phyloP scores from a whole-genome alignment of 2,113 vertebrate genomes.

The Siniperca knerii region DNA sequence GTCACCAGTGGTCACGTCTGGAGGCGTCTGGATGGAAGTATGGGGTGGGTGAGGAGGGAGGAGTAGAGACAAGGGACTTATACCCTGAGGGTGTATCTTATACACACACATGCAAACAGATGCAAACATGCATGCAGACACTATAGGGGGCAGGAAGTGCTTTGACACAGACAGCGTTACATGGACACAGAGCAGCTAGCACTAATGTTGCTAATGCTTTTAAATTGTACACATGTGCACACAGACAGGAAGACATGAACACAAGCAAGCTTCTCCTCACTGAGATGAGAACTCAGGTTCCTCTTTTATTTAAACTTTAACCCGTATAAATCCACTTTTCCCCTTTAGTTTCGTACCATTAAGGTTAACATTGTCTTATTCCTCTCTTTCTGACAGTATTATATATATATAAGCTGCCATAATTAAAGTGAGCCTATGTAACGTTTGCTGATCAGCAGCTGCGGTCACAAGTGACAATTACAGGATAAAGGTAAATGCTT shows the following conservation, averaged over 20 bases:
- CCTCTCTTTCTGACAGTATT: not conserved
- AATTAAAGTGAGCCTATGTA: no score
- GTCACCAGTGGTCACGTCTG: conserved; percentile 72
- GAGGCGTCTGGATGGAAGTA: conserved; percentile 45
- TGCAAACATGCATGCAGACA: conserved; percentile 39
- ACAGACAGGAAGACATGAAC: conserved; percentile 3
- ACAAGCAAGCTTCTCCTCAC: not conserved
- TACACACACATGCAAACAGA: conserved; percentile 40
- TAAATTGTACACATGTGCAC: conserved; percentile 22
- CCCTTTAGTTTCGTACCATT: not conserved
- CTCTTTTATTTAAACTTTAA: not conserved
- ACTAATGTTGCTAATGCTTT: conserved; percentile 5
- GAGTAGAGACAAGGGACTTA: conserved; percentile 22
- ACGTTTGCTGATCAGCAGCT: not conserved
- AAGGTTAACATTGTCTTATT: not conserved
- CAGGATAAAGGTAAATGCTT: no score
- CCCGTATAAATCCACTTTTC: not conserved
- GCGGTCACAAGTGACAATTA: not conserved
- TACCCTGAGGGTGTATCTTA: conserved; percentile 63
- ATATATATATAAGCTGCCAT: not conserved
- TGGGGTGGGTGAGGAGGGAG: not conserved
- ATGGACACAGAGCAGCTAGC: conserved; percentile 20
- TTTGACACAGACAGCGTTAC: conserved; percentile 18
- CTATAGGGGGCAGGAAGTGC: conserved; percentile 20
- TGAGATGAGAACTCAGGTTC: conserved; percentile 7